Evolutionary conservation across 2,113 vertebrate genomes (phyloP).

Genomic region (Triplophysa siluroides): DNA sequence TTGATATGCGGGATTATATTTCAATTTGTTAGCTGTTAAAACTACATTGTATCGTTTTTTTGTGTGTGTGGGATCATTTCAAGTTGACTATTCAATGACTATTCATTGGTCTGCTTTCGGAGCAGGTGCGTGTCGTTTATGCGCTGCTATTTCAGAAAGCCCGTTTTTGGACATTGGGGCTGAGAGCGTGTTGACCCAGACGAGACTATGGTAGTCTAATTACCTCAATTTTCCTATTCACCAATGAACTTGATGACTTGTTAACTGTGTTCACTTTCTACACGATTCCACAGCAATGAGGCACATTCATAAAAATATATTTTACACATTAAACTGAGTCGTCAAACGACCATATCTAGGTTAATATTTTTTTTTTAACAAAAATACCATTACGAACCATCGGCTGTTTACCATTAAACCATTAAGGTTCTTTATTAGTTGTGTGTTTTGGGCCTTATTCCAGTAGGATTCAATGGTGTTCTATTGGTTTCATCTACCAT

Average conservation of each 20-base stretch:
- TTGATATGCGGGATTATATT: conserved; percentile 50
- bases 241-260: background rate
- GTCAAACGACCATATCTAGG: too few relatives aligned
- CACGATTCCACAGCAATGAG: background rate
- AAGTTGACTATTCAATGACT: conserved; percentile 1
- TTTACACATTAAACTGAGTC: too few relatives aligned
- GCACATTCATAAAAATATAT: too few relatives aligned
- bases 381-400: too few relatives aligned
- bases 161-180: background rate
- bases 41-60: conserved; percentile 40
- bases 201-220: background rate
- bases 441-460: too few relatives aligned
- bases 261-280: background rate
- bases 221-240: background rate
- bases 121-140: conserved; percentile 26
- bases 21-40: conserved; percentile 63
- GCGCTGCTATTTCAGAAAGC: background rate
- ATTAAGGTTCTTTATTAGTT: too few relatives aligned
- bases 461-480: too few relatives aligned
- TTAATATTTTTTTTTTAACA: too few relatives aligned
- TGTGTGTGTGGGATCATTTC: background rate
- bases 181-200: background rate
- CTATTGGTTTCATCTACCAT: too few relatives aligned
- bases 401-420: too few relatives aligned
- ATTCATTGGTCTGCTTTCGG: conserved; percentile 25